Evolutionary conservation across 2,888 invertebrate genomes (phyloP), one percentile per base, ranked within the genome.

Genomic region (Eupithecia pulchellata): DNA sequence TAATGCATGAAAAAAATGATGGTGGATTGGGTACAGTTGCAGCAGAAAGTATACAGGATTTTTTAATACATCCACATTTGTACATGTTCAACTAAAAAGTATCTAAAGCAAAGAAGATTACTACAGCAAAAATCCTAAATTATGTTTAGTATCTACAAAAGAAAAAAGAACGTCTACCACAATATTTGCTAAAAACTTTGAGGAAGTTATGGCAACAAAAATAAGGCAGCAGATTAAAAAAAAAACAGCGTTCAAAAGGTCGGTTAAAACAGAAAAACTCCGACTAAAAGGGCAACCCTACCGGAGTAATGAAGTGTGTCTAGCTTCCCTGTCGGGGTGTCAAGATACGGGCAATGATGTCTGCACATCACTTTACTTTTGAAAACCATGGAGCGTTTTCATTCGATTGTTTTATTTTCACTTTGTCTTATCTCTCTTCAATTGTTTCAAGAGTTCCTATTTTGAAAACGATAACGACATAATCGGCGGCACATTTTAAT

Each of bases 281-380:
- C 36, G 42, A n/a, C 52, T 34, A 34, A 27, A 8, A 42, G 27
- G n/a, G 9, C 73, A 73, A 61, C 69, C 67, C 69, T 69, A 73
- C 30, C 29, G 27, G 55, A 91, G 94, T 94, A 94, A 94, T 94
- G 94, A 94, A 94, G 94, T 94, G 90, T 92, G 90, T 89, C 91
- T 86, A 86, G 87, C 85, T 90, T 91, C 91, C 91, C 88, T 88
- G 90, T 86, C 89, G 88, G 88, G 88, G 90, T 90, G 92, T 91
- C 92, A 89, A 92, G 92, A 93, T 92, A 92, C 84, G 84, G 85
- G 82, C 87, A 85, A 87, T 88, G 89, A 88, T 86, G 85, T 89
- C 88, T 85, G 84, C 84, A 83, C 85, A 86, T 86, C 78, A 73
- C 75, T 74, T 58, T 85, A 84, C 84, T 86, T 87, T 86, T 84